phyloP scores from a whole-genome alignment of 2,113 vertebrate genomes.

The Oceanodroma tethys region DNA sequence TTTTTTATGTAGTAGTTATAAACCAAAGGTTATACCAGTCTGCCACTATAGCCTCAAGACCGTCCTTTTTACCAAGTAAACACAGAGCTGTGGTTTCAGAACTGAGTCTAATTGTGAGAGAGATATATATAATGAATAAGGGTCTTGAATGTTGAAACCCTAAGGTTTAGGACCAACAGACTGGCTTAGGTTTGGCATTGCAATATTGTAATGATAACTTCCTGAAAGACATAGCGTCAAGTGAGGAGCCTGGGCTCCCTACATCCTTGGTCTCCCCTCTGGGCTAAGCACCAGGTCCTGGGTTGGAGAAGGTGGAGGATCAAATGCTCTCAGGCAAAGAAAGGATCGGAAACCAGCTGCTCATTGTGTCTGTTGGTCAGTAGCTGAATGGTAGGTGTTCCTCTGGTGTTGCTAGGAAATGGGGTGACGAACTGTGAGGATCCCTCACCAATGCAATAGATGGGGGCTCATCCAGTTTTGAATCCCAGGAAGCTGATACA shows the following conservation, averaged over 20 bases:
- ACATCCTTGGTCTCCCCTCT: background rate
- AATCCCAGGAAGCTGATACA: background rate
- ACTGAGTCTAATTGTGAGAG: background rate
- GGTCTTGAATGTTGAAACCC: background rate
- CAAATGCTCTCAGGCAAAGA: background rate
- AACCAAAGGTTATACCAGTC: background rate
- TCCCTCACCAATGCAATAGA: too few species aligned
- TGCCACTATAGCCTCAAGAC: background rate
- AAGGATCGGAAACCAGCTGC: background rate
- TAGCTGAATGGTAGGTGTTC: background rate
- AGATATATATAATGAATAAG: background rate
- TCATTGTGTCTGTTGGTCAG: background rate
- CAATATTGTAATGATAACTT: background rate
- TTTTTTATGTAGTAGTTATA: background rate
- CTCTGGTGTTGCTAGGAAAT: background rate
- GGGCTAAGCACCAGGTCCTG: too few species aligned
- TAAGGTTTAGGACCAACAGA: background rate
- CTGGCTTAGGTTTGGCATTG: background rate
- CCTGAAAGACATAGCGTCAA: rapidly evolving
- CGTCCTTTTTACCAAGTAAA: background rate
- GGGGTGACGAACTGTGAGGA: background rate
- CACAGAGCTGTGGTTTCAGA: background rate
- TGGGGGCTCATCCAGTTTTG: background rate
- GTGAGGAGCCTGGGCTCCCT: background rate
- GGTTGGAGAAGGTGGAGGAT: background rate